phyloP scores from a whole-genome alignment of 2,797 vertebrate genomes.

The Ataeniobius toweri region DNA sequence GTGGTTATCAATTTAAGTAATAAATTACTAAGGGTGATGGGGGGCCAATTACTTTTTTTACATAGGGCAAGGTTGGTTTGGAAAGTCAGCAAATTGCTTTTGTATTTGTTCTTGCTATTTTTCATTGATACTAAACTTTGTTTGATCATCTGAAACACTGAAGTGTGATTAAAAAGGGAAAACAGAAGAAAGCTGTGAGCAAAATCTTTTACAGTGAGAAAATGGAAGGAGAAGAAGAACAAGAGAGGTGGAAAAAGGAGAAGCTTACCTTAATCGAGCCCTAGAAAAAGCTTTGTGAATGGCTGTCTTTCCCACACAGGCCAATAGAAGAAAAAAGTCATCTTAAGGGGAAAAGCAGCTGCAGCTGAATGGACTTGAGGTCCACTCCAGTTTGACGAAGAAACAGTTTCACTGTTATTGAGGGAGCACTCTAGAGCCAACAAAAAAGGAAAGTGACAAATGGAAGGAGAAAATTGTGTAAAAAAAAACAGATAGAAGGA shows the following conservation, averaged over 20 bases:
- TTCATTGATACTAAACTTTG: too few relatives aligned
- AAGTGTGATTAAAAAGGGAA: too few relatives aligned
- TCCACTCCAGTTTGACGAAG: constrained; percentile 42
- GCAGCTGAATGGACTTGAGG: constrained; percentile 39
- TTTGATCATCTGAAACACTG: too few relatives aligned
- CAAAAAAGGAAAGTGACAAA: constrained; percentile 10
- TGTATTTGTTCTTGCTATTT: too few relatives aligned
- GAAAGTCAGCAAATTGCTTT: neutral
- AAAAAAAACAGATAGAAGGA: constrained; percentile 8
- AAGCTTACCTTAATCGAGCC: constrained; percentile 46
- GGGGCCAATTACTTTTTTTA: neutral
- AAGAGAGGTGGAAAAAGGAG: constrained; percentile 32
- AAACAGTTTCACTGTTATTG: constrained; percentile 39
- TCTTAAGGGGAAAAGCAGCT: constrained; percentile 50
- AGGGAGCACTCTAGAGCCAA: constrained; percentile 15
- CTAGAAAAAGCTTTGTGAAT: constrained; percentile 56
- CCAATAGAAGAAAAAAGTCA: constrained; percentile 32
- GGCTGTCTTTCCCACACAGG: constrained; percentile 60
- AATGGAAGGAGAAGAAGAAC: constrained; percentile 28
- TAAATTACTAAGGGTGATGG: neutral
- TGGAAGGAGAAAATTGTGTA: neutral
- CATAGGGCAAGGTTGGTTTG: neutral
- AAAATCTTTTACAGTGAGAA: constrained; percentile 35
- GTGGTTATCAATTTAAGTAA: neutral
- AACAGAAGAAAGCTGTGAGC: neutral